Evolutionary conservation across 2,113 vertebrate species (phyloP).

Genomic region (Embiotoca jacksoni): DNA sequence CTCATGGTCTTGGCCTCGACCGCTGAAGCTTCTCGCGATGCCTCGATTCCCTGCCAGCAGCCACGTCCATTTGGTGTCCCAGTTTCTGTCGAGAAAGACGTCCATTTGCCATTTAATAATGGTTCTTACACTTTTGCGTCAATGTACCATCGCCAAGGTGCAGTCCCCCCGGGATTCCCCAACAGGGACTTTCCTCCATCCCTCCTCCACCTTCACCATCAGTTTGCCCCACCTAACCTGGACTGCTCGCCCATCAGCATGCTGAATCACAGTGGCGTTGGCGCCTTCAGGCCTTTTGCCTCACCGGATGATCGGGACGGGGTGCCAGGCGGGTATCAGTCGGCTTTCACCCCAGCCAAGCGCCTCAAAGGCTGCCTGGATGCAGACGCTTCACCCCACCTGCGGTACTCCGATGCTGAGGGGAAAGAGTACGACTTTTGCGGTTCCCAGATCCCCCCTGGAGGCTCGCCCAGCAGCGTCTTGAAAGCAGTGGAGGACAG

Average conservation of each 20-base stretch:
- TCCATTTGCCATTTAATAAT: conserved; percentile 98
- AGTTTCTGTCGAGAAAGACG: conserved; percentile 96
- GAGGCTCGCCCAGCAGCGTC: conserved; percentile 92
- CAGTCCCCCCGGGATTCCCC: conserved; percentile 94
- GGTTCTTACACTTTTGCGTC: conserved; percentile 99
- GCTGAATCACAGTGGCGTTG: conserved; percentile 98
- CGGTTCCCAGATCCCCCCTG: conserved; percentile 91
- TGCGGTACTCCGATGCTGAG: conserved; percentile 98
- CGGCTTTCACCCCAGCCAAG: conserved; percentile 98
- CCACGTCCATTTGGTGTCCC: conserved; percentile 97
- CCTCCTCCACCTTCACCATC: conserved; percentile 97
- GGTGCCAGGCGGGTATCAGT: conserved; percentile 94
- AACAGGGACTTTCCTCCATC: conserved; percentile 98
- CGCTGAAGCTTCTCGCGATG: conserved; percentile 96
- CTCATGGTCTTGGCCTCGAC: conserved; percentile 99
- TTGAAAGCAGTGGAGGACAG: conserved; percentile 96
- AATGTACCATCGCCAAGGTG: conserved; percentile 98
- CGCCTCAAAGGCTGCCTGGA: conserved; percentile 98
- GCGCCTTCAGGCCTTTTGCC: conserved; percentile 97
- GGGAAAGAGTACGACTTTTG: conserved; percentile 99
- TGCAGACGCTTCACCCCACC: conserved; percentile 94
- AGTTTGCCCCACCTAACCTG: conserved; percentile 97
- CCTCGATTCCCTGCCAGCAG: conserved; percentile 97
- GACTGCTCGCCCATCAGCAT: conserved; percentile 99
- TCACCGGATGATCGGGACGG: conserved; percentile 95